Conservation (phyloP, 2,888 invertebrate genomes). For the Pogonocherus hispidulus region DNA sequence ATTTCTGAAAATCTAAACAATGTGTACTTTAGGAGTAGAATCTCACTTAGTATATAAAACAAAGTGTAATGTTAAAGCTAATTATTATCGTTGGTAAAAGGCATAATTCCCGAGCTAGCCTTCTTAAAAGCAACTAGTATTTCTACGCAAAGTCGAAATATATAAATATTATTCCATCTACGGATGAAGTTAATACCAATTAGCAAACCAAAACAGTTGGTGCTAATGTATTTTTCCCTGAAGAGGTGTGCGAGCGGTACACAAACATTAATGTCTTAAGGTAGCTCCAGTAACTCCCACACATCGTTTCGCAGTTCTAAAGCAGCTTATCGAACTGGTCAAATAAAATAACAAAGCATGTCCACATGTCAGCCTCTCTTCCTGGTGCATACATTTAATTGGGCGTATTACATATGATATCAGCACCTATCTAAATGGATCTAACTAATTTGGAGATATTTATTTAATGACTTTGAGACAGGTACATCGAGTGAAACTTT, state of each 20-base stretch:
- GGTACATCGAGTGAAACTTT: not conserved
- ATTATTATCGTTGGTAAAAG: too few relatives aligned
- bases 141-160: not conserved
- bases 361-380: not conserved
- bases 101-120: too few relatives aligned
- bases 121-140: not conserved
- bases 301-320: not conserved
- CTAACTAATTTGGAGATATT: slow-evolving; percentile 1
- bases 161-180: not conserved
- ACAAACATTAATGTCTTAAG: not conserved
- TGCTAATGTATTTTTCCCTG: not conserved
- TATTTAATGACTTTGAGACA: slow-evolving; percentile 2
- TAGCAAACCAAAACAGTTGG: not conserved
- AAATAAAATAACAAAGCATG: not conserved
- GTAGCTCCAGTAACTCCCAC: not conserved
- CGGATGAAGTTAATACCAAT: not conserved
- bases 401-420: not conserved
- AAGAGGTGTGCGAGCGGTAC: not conserved
- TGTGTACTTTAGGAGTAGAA: too few relatives aligned
- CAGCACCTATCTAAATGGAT: slow-evolving; percentile 2
- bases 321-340: not conserved
- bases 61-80: too few relatives aligned
- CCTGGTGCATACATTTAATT: not conserved
- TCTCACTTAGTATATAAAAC: too few relatives aligned
- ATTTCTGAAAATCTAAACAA: too few relatives aligned